Evolutionary conservation across 2,113 vertebrate genomes (phyloP).

Genomic region (Raja brachyura): DNA sequence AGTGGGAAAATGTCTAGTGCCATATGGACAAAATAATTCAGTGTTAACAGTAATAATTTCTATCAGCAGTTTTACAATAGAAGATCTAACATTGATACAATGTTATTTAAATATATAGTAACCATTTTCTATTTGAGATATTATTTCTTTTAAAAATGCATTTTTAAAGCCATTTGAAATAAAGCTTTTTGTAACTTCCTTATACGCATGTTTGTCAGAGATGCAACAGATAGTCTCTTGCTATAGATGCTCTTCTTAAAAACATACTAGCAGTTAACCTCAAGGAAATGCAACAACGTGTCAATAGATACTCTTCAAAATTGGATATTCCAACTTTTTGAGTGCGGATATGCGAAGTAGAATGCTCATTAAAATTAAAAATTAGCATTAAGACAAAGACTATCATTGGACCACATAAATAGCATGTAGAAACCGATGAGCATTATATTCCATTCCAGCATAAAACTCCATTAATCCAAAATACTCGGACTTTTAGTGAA

Average conservation of each 20-base stretch:
- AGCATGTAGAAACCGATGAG: not conserved
- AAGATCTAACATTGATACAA: not conserved
- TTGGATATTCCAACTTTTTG: not conserved
- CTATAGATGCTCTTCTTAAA: not conserved
- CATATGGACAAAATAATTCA: not conserved
- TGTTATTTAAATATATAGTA: not conserved
- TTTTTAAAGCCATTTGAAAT: not conserved
- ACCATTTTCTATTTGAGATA: not conserved
- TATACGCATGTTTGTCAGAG: not conserved
- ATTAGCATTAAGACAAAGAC: not conserved
- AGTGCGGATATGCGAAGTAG: not conserved
- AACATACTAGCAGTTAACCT: not conserved
- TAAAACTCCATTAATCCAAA: not conserved
- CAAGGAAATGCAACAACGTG: not conserved
- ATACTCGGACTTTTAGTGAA: no score
- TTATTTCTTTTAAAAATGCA: not conserved
- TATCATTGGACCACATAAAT: not conserved
- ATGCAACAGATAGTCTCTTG: not conserved
- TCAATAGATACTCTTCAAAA: slow-evolving; percentile 6
- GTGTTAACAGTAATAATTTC: not conserved
- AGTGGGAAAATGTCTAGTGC: not conserved
- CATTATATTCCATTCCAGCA: not conserved
- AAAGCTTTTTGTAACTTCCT: not conserved
- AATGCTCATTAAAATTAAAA: not conserved
- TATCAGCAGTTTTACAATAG: not conserved